A percentile compares a stretch with the other conserved stretches of the same genome.
Evolutionary conservation across 2,797 vertebrate species (phyloP).

Genomic region (Pelodytes ibericus): DNA sequence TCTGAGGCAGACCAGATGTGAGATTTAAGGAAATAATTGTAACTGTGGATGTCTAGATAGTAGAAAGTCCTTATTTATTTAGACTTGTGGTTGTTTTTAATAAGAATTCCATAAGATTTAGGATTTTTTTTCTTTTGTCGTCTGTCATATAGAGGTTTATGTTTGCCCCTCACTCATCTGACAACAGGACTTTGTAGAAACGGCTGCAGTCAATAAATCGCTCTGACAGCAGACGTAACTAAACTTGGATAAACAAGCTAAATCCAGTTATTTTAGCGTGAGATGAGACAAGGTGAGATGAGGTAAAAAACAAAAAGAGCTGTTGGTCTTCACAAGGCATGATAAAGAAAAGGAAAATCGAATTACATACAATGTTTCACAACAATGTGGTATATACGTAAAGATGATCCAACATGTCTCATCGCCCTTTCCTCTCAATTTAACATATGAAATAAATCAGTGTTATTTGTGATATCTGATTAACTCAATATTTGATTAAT

Average conservation of each 20-base stretch:
- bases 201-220: conserved; percentile 32
- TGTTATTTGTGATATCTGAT: no score
- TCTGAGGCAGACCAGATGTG: conserved; percentile 54
- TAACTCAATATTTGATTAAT: no score
- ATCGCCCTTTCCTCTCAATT: background rate
- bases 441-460: no score
- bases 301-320: conserved; percentile 36
- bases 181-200: conserved; percentile 35
- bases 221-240: conserved; percentile 16
- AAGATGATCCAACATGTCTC: background rate
- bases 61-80: conserved; percentile 37
- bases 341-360: conserved; percentile 36
- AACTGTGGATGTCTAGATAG: conserved; percentile 34
- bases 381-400: conserved; percentile 30
- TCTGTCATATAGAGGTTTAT: conserved; percentile 28
- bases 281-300: conserved; percentile 43
- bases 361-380: conserved; percentile 45
- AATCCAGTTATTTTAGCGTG: conserved; percentile 25
- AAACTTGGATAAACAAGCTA: conserved; percentile 40
- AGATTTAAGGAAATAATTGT: conserved; percentile 39
- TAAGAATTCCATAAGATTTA: conserved; percentile 43
- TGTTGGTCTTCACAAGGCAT: conserved; percentile 41
- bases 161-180: conserved; percentile 29
- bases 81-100: conserved; percentile 32
- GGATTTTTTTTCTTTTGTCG: conserved; percentile 37